phyloP scores from a whole-genome alignment of 2,888 invertebrate species.

The Craniophora ligustri region DNA sequence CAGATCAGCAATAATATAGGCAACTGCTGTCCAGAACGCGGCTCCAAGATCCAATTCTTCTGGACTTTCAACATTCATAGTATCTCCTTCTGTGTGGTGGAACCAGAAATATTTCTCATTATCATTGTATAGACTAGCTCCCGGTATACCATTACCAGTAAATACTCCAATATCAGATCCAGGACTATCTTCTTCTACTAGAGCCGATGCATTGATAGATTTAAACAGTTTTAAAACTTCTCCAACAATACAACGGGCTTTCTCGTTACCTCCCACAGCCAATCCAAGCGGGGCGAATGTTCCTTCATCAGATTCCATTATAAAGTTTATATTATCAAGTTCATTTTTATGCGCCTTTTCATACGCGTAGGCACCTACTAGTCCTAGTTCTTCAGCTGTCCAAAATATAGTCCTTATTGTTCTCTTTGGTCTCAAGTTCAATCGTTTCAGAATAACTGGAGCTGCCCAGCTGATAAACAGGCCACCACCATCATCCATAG shows the following conservation, averaged over 20 bases:
- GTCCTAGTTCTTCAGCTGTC: conserved; percentile 94
- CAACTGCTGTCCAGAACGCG: conserved; percentile 93
- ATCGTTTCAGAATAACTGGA: conserved; percentile 90
- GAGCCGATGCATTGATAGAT: conserved; percentile 90
- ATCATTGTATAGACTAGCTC: conserved; percentile 91
- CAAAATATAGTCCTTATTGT: conserved; percentile 93
- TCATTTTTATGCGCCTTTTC: conserved; percentile 88
- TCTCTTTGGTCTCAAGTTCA: conserved; percentile 91
- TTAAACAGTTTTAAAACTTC: conserved; percentile 91
- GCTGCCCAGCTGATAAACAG: conserved; percentile 94
- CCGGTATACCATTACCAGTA: conserved; percentile 90
- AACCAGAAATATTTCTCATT: conserved; percentile 92
- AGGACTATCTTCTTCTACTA: conserved; percentile 86
- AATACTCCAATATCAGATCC: conserved; percentile 92
- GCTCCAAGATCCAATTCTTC: conserved; percentile 91
- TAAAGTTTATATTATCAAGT: conserved; percentile 90
- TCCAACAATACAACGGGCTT: conserved; percentile 90
- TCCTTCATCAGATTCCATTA: conserved; percentile 95
- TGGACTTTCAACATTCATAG: conserved; percentile 92
- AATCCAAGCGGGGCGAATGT: conserved; percentile 93
- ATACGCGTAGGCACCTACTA: conserved; percentile 91
- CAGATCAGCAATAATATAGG: conserved; percentile 94
- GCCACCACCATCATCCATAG: conserved; percentile 96
- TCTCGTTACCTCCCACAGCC: conserved; percentile 89
- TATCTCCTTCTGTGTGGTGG: conserved; percentile 94